phyloP scores from a whole-genome alignment of 2,113 vertebrate species.

The Tachycineta bicolor region DNA sequence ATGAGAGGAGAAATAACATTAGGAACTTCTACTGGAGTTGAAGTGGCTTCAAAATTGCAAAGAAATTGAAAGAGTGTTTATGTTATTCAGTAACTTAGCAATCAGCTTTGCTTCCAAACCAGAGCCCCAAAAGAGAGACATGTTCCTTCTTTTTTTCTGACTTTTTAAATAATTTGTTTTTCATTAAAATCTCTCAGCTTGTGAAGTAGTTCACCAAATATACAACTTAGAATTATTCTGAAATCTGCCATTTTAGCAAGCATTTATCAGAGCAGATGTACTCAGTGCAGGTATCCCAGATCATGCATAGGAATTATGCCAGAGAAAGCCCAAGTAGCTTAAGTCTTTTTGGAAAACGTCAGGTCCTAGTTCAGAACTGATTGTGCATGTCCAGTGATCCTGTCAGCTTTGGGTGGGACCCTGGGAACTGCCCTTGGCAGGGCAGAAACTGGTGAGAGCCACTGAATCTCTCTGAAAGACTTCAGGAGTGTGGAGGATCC shows the following conservation, averaged over 20 bases:
- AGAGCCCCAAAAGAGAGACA: neutral
- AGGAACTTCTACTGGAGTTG: neutral
- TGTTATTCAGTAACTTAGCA: neutral
- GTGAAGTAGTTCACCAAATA: neutral
- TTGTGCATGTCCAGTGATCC: neutral
- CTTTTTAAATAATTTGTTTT: neutral
- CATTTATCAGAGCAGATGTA: neutral
- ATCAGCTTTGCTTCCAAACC: neutral
- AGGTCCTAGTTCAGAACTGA: neutral
- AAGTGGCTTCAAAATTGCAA: neutral
- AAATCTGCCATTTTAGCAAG: neutral
- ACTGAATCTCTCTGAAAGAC: neutral
- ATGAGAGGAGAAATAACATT: constrained; percentile 10
- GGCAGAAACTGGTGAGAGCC: neutral
- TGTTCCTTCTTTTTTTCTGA: neutral
- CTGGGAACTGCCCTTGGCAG: neutral
- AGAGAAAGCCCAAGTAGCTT: neutral
- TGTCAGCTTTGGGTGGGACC: neutral
- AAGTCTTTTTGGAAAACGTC: neutral
- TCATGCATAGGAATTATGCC: neutral
- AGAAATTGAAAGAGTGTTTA: constrained; percentile 9
- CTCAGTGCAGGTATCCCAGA: neutral
- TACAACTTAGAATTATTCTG: neutral
- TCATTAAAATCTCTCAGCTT: neutral
- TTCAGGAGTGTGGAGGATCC: neutral